These are phyloP conservation scores for Leucophora obtusa DNA, from an alignment of 2,888 invertebrate genomes.

Conservation along the genomic window DNA sequence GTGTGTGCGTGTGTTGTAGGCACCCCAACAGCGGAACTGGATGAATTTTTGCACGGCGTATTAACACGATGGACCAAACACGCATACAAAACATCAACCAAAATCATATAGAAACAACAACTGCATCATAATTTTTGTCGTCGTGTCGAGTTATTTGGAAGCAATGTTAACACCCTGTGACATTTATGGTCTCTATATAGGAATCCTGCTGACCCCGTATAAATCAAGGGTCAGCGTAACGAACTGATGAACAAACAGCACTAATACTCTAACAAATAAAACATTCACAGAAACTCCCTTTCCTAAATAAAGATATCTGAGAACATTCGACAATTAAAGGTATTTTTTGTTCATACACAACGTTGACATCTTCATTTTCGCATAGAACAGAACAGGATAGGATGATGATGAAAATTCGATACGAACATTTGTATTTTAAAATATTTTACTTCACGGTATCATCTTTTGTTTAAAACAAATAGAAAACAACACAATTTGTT, in stretches of 20 bases:
- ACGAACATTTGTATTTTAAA: conserved; percentile 5
- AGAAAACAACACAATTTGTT: conserved; percentile 1
- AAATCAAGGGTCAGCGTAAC: conserved; percentile 63
- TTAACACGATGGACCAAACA: conserved; percentile 47
- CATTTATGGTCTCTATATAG: conserved; percentile 59
- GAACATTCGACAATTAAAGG: conserved; percentile 29
- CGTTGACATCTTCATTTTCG: conserved; percentile 48
- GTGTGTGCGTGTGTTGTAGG: conserved; percentile 15
- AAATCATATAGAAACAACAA: conserved; percentile 56
- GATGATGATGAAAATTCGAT: not conserved
- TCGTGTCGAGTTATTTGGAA: conserved; percentile 72
- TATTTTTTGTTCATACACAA: conserved; percentile 2
- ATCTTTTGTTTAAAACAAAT: not conserved
- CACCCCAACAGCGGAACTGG: conserved; percentile 59
- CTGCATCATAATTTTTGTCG: conserved; percentile 38
- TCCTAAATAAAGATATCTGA: not conserved
- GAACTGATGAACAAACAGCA: conserved; percentile 56
- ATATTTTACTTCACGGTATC: conserved; percentile 38
- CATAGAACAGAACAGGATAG: not conserved
- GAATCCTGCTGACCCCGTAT: conserved; percentile 59
- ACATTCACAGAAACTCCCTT: conserved; percentile 1
- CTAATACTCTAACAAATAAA: conserved; percentile 12
- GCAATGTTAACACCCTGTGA: conserved; percentile 76
- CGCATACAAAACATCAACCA: conserved; percentile 14
- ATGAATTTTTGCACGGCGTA: conserved; percentile 54